These are phyloP conservation scores for Macroramphosus scolopax DNA, from an alignment of 2,797 vertebrate genomes.

Conservation along the genomic window DNA sequence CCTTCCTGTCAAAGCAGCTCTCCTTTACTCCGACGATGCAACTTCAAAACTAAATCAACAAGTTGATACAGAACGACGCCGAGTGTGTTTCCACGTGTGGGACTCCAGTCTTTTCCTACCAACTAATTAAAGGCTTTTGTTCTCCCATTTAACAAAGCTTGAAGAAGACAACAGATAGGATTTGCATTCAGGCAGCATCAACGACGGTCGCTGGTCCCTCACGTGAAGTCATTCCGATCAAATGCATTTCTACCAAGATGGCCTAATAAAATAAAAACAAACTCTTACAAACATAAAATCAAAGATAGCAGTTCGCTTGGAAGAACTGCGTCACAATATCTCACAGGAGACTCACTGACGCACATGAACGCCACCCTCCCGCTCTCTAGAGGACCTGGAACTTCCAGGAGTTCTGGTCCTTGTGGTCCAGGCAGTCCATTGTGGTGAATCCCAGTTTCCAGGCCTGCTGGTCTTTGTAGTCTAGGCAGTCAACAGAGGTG, in stretches of 20 bases:
- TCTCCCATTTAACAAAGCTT: constrained; percentile 29
- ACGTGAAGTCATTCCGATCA: constrained; percentile 26
- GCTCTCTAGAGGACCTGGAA: constrained; percentile 94
- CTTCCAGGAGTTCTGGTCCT: constrained; percentile 96
- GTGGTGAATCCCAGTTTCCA: constrained; percentile 94
- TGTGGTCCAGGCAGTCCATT: constrained; percentile 92
- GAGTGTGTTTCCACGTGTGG: constrained; percentile 5
- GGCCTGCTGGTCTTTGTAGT: constrained; percentile 90
- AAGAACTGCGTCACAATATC: too few relatives aligned
- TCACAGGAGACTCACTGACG: too few relatives aligned
- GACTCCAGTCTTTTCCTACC: too few relatives aligned
- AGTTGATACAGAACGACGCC: too few relatives aligned
- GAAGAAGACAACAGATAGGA: constrained; percentile 18
- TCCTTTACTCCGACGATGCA: too few relatives aligned
- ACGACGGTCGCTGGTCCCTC: constrained; percentile 30
- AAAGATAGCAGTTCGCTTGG: constrained; percentile 7
- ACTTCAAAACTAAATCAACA: too few relatives aligned
- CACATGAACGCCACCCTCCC: too few relatives aligned
- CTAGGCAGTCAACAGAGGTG: constrained; percentile 88
- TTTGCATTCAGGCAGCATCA: constrained; percentile 29
- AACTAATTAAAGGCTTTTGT: constrained; percentile 46
- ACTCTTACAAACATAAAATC: constrained; percentile 48
- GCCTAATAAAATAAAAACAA: constrained; percentile 42
- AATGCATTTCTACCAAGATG: constrained; percentile 41
- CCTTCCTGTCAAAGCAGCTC: constrained; percentile 24